Base-by-base conservation (phyloP, 2,797 vertebrate genomes). In the Takifugu rubripes region DNA sequence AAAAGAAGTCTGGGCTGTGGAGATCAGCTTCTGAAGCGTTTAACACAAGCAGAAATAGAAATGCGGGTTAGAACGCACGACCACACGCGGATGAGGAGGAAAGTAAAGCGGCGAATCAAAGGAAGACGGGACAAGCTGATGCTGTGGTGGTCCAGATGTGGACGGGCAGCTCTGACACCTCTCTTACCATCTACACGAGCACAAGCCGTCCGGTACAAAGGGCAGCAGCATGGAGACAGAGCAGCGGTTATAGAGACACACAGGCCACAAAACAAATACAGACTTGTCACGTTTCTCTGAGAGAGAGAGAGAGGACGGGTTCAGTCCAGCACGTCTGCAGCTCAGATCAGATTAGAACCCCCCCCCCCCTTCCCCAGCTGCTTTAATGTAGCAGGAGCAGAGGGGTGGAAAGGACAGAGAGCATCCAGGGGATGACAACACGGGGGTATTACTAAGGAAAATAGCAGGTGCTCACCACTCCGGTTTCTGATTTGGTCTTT, bases 401-500 rank as follows among this genome's bases (percentile, higher is more conserved):
- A 4, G 29, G 25, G 46, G 17, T 10, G 56, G 29, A n/a, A 1
- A 0, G 25, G 2, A 51, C 6, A 61, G 21, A 26, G 36, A 55
- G 36, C 25, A 29, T 15, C 5, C 0, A 25, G 21, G 15, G 9
- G 25, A 36, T 0, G 5, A n/a, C n/a, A 46, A 46, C n/a, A 46
- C 3, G 14, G 43, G 43, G 43, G 43, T 1, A 5, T 29, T 29
- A 45, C 5, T 17, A 46, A 46, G 25, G 4, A 45, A 3, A 21
- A 21, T n/a, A 47, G 49, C 25, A 26, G 3, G 6, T 59, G 57
- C 95, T 96, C 80, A 99, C 97, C 92, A 98, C 94, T 78, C 95
- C 96, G 64, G 88, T 96, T 57, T 94, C 94, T 57, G 95, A 97
- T 83, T 94, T 98, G 72, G 96, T 97, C 91, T 92, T 98, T 69